Evolutionary conservation across 2,888 invertebrate genomes (phyloP), one percentile per base, ranked within the genome.

Genomic region (Lepidocyrtoides sp.): DNA sequence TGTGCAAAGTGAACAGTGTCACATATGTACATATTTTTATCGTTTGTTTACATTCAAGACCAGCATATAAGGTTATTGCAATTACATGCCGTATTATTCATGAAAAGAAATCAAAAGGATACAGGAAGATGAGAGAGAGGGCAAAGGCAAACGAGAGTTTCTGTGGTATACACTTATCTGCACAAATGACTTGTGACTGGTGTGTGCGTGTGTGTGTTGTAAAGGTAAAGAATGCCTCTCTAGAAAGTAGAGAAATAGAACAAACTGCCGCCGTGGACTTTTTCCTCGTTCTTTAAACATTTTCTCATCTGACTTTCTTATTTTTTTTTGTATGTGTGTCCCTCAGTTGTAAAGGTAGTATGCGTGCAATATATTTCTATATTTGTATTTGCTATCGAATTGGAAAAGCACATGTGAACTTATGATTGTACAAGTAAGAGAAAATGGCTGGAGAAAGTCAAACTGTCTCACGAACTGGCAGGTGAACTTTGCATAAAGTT

Each of bases 391-490:
- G 36, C 7, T 72, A 17, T 14, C 23, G 72, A 72, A 72, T 57
- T 23, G 66, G n/a, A n/a, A 66, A 32, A 32, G 12, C n/a, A 5
- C 66, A 72, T 48, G 51, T 20, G 23, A 57, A 57, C 57, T 17
- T 57, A 66, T 32, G 12, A 57, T n/a, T 20, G 10, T 20, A 72
- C 26, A 26, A 26, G 20, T 36, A 36, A 36, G 41, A 7, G 26
- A 51, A 66, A 66, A 44, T 44, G 69, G 69, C 8, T 4, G 10
- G 36, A 41, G 69, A 85, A 85, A 85, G 85, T 77, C 75, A 44
- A 77, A 77, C 77, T 75, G 51, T 77, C 63, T 79, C 29, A 48
- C 87, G 51, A 63, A 66, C 87, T 63, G 77, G 54, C 77, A 63
- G 32, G 75, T 2, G 51, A 72, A 77, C 51, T 77, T 77, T 77